These are phyloP conservation scores for Astyanax mexicanus DNA, from an alignment of 2,797 vertebrate species.

Conservation along the genomic window DNA sequence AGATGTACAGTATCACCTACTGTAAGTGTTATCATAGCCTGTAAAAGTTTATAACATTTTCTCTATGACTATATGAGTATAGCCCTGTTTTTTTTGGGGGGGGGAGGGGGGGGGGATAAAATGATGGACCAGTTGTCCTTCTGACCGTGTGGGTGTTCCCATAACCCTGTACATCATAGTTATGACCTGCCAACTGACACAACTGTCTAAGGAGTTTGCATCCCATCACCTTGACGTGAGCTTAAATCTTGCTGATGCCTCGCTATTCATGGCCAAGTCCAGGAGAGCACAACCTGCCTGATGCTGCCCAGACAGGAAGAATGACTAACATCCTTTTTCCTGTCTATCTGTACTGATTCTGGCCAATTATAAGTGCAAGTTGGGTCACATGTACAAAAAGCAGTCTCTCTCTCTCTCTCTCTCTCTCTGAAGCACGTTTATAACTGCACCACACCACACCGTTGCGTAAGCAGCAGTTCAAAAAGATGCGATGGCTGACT, in stretches of 20 bases:
- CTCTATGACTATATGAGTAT: no score
- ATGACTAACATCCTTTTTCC: background rate
- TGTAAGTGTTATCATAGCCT: no score
- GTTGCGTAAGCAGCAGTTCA: background rate
- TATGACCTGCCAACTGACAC: background rate
- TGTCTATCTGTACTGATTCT: background rate
- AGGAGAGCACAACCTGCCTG: background rate
- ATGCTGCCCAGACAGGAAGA: background rate
- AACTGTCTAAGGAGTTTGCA: background rate
- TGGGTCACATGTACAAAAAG: background rate
- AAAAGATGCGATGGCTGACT: background rate
- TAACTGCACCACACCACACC: background rate
- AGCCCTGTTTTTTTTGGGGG: no score
- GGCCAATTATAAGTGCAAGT: no score
- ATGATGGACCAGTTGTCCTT: background rate
- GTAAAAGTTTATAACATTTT: no score
- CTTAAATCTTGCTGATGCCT: background rate
- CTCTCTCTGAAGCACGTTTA: background rate
- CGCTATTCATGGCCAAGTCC: background rate
- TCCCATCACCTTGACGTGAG: background rate
- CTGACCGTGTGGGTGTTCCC: background rate
- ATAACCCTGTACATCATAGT: background rate
- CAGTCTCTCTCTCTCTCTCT: no score
- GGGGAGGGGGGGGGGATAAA: no score
- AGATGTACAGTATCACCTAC: no score